phyloP scores from a whole-genome alignment of 2,888 invertebrate genomes.

The Pachydiplax longipennis region DNA sequence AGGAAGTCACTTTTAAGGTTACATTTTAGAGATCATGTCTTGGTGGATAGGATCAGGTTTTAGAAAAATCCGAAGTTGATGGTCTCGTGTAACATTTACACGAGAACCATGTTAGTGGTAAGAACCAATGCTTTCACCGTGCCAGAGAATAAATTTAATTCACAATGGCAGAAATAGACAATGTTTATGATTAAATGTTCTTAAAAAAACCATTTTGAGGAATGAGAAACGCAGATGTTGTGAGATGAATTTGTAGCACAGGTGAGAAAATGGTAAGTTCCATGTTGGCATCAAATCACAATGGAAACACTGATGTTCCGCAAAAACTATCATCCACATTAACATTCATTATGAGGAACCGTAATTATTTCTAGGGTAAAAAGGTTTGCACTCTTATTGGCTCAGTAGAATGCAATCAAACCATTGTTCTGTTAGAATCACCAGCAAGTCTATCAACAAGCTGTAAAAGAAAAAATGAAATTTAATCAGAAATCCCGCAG shows the following conservation, averaged over 20 bases:
- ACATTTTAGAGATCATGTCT: neutral
- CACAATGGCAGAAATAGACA: neutral
- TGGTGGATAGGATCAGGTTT: neutral
- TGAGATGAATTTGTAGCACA: neutral
- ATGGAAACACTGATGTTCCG: neutral
- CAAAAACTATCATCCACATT: neutral
- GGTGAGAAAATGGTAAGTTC: neutral
- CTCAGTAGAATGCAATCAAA: constrained; percentile 63
- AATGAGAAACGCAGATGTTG: neutral
- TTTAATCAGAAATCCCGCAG: neutral
- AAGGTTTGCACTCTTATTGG: neutral
- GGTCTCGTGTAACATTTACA: neutral
- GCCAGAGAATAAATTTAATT: neutral
- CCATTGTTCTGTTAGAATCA: constrained; percentile 82
- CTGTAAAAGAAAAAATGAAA: constrained; percentile 62
- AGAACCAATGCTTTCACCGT: neutral
- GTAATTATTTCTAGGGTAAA: neutral
- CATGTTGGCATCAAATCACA: neutral
- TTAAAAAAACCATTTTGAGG: neutral
- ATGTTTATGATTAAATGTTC: neutral
- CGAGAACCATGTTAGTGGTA: neutral
- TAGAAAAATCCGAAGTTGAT: neutral
- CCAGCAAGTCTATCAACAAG: constrained; percentile 82
- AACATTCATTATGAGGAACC: neutral
- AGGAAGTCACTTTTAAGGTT: neutral